Conservation (phyloP, 2,888 invertebrate species). For the Steinernema carpocapsae region DNA sequence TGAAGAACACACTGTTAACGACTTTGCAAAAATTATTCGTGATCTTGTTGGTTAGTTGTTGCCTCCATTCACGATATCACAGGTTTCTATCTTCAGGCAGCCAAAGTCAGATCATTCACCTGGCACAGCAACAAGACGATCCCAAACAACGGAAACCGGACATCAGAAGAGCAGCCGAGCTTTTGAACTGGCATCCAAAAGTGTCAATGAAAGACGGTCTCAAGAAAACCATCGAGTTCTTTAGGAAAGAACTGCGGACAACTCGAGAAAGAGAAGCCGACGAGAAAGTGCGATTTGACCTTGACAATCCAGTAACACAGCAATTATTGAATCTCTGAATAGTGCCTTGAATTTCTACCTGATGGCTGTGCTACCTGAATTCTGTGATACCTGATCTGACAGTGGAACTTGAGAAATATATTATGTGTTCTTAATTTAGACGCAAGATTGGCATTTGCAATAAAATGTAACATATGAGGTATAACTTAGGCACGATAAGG, state of each 20-base stretch:
- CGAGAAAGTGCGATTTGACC: neutral
- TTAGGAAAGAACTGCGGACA: conserved; percentile 80
- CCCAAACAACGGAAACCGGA: conserved; percentile 92
- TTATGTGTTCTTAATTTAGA: too few relatives aligned
- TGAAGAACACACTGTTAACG: conserved; percentile 92
- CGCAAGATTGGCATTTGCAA: too few relatives aligned
- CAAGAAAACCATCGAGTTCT: conserved; percentile 89
- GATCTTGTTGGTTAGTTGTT: conserved; percentile 72
- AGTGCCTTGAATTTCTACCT: neutral
- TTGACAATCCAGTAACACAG: conserved; percentile 20
- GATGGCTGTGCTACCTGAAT: neutral
- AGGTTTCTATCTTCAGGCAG: conserved; percentile 83
- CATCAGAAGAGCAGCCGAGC: conserved; percentile 83
- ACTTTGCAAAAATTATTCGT: conserved; percentile 73
- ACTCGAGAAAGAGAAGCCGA: conserved; percentile 1
- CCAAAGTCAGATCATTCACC: conserved; percentile 81
- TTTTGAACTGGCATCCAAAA: conserved; percentile 90
- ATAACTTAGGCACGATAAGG: too few relatives aligned
- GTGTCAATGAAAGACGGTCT: conserved; percentile 84
- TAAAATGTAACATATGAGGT: too few relatives aligned
- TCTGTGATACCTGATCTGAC: too few relatives aligned
- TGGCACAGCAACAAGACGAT: conserved; percentile 90
- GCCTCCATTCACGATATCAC: too few relatives aligned
- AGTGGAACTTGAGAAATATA: too few relatives aligned
- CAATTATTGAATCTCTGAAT: conserved; percentile 3